These are phyloP conservation scores for Branchipolynoe longqiensis DNA, from an alignment of 2,888 invertebrate genomes.

Conservation along the genomic window DNA sequence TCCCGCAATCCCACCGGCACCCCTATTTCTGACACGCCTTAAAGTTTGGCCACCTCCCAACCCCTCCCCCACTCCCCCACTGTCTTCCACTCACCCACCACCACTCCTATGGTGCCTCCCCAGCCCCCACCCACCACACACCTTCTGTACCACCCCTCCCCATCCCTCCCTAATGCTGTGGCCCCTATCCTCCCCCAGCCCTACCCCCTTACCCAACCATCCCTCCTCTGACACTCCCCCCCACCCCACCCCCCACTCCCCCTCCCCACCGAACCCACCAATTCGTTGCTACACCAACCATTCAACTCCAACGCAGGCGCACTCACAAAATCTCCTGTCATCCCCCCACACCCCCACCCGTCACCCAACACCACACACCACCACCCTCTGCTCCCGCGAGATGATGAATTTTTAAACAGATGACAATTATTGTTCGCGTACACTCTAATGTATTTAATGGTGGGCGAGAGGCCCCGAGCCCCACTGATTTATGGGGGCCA, in stretches of 20 bases:
- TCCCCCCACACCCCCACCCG: background rate
- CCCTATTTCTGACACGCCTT: no score
- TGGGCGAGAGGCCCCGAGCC: no score
- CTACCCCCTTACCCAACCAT: background rate
- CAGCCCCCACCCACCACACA: background rate
- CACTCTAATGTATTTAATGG: slow-evolving; percentile 45
- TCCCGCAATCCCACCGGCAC: background rate
- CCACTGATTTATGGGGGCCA: slow-evolving; percentile 36
- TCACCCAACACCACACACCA: background rate
- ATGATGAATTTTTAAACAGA: slow-evolving; percentile 42
- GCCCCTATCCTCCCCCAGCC: no score
- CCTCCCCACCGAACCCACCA: no score
- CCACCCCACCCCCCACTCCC: background rate
- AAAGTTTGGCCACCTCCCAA: no score
- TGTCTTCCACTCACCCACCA: no score
- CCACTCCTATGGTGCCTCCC: no score
- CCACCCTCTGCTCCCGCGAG: background rate
- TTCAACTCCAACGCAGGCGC: no score
- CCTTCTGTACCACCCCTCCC: background rate
- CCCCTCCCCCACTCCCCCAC: no score
- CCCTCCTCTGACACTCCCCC: background rate
- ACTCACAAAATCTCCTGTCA: background rate
- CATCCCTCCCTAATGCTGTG: no score
- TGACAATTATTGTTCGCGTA: slow-evolving; percentile 14
- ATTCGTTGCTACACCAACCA: no score